Evolutionary conservation across 2,797 vertebrate species (phyloP).

Genomic region (Melanotaenia nigrans): DNA sequence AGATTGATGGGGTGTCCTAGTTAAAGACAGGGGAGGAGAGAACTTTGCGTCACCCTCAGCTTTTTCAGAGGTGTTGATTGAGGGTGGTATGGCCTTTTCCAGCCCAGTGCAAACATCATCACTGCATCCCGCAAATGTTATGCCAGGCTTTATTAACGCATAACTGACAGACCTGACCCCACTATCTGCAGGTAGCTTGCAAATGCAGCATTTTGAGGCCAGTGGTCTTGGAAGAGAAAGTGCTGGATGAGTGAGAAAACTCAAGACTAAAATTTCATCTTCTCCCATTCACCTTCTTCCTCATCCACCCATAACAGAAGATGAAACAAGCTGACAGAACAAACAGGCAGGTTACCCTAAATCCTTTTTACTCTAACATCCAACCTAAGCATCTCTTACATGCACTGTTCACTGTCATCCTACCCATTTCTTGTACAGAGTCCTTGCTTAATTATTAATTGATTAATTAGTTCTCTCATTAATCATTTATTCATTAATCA

Average conservation of each 20-base stretch:
- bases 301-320: slow-evolving; percentile 47
- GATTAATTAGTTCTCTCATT: slow-evolving; percentile 87
- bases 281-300: slow-evolving; percentile 39
- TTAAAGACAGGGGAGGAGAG: slow-evolving; percentile 70
- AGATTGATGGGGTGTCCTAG: slow-evolving; percentile 83
- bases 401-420: slow-evolving; percentile 66
- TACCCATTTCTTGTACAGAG: slow-evolving; percentile 76
- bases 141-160: slow-evolving; percentile 9
- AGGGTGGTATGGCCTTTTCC: slow-evolving; percentile 2
- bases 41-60: slow-evolving; percentile 49
- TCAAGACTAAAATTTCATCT: slow-evolving; percentile 46
- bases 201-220: slow-evolving; percentile 49
- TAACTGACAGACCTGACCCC: slow-evolving; percentile 40
- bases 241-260: slow-evolving; percentile 50
- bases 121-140: slow-evolving; percentile 19
- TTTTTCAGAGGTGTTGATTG: slow-evolving; percentile 36
- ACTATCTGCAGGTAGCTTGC: slow-evolving; percentile 15
- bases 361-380: slow-evolving; percentile 60
- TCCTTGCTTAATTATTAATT: slow-evolving; percentile 87
- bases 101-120: slow-evolving; percentile 30
- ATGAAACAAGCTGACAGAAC: slow-evolving; percentile 73
- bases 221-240: slow-evolving; percentile 29
- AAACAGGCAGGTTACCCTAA: slow-evolving; percentile 70
- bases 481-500: slow-evolving; percentile 89
- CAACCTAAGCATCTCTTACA: slow-evolving; percentile 66